Percentiles rank a stretch among this genome's conserved stretches.
These are phyloP conservation scores for Oasisia sp. DNA, from an alignment of 2,888 invertebrate species.

Conservation along the genomic window DNA sequence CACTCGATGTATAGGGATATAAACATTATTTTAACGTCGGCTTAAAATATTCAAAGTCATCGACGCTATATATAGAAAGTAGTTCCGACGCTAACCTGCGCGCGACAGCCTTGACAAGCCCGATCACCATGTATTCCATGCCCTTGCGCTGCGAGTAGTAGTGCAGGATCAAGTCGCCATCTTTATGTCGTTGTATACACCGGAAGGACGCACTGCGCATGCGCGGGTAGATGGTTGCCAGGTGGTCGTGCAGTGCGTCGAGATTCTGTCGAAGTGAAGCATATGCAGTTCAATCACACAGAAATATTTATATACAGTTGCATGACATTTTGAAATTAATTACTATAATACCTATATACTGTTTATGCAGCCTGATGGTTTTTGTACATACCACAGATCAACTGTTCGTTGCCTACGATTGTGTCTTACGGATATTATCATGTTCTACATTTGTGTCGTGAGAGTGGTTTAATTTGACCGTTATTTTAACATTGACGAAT, in stretches of 20 bases:
- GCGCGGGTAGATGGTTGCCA: constrained; percentile 91
- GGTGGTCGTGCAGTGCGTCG: constrained; percentile 92
- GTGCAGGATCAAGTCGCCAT: constrained; percentile 89
- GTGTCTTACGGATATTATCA: too few relatives aligned
- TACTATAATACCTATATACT: neutral
- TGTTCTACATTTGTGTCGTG: neutral
- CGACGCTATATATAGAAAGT: neutral
- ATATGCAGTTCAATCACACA: neutral
- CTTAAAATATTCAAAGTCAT: neutral
- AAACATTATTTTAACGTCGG: neutral
- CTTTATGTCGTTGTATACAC: constrained; percentile 87
- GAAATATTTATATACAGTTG: neutral
- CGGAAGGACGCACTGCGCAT: constrained; percentile 82
- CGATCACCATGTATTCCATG: constrained; percentile 94
- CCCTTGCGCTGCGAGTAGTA: constrained; percentile 96
- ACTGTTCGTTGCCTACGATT: too few relatives aligned
- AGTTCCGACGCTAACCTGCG: constrained; percentile 77
- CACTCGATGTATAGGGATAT: neutral
- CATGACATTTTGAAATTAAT: too few relatives aligned
- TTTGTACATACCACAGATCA: too few relatives aligned
- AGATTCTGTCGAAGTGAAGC: constrained; percentile 73
- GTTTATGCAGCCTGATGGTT: too few relatives aligned
- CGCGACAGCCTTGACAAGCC: constrained; percentile 96
- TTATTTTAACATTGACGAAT: neutral
- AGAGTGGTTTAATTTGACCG: neutral